Percentiles rank a stretch among this genome's conserved stretches.
phyloP scores from a whole-genome alignment of 2,797 vertebrate species.

The Hapalemur alaotrensis region DNA sequence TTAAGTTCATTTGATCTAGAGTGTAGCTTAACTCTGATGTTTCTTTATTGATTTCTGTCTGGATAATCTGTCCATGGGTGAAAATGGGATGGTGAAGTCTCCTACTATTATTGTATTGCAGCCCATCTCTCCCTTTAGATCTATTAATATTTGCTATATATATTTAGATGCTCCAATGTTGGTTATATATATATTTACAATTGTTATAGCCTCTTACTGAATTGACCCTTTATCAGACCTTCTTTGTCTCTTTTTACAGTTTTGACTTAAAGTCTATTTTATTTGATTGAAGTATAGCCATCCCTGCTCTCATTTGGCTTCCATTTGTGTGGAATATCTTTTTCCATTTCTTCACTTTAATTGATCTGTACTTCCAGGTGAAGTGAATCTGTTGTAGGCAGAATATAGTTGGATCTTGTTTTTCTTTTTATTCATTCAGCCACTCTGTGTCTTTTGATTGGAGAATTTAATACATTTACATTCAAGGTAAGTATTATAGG shows the following conservation, averaged over 20 bases:
- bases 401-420: neutral
- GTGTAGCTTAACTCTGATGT: neutral
- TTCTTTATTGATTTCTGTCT: neutral
- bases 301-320: neutral
- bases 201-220: neutral
- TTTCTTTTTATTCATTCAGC: neutral
- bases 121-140: neutral
- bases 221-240: neutral
- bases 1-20: too few species aligned
- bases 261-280: neutral
- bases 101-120: neutral
- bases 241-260: neutral
- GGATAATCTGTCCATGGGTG: neutral
- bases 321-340: neutral
- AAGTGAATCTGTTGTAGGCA: neutral
- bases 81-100: neutral
- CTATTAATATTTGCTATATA: neutral
- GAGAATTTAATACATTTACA: neutral
- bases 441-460: neutral
- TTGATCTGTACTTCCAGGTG: neutral
- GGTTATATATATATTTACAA: neutral
- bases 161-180: neutral
- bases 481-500: neutral
- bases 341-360: neutral
- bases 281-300: neutral